Percentiles rank a stretch among this genome's conserved stretches.
Evolutionary conservation across 1,140 invertebrate genomes (phyloP).

Genomic region (Drosophila micromelanica): DNA sequence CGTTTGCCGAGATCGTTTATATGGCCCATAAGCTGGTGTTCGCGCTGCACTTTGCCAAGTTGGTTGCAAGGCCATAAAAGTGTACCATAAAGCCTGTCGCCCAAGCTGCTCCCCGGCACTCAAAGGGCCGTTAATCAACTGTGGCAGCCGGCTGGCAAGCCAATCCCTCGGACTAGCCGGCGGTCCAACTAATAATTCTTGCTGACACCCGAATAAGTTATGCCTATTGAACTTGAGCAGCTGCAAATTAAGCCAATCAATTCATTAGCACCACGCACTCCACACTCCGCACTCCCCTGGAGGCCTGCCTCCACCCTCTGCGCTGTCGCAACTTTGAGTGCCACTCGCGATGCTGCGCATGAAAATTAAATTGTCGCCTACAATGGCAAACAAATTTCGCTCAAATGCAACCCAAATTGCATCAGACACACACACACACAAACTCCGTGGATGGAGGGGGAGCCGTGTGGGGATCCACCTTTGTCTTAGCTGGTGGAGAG

Average conservation of each 20-base stretch:
- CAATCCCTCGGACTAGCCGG: constrained; percentile 17
- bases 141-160: constrained; percentile 38
- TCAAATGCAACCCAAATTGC: constrained; percentile 68
- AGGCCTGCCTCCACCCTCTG: neutral
- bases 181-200: constrained; percentile 70
- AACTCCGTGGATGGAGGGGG: neutral
- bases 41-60: constrained; percentile 62
- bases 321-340: constrained; percentile 12
- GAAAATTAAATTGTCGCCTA: constrained; percentile 56
- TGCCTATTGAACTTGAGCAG: constrained; percentile 61
- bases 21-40: constrained; percentile 69
- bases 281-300: neutral
- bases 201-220: constrained; percentile 74
- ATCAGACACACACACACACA: constrained; percentile 37
- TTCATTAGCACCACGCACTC: constrained; percentile 60
- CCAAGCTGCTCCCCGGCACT: constrained; percentile 21
- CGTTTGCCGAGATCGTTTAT: constrained; percentile 50
- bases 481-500: constrained; percentile 62
- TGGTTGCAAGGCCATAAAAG: constrained; percentile 72
- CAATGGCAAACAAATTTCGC: constrained; percentile 57
- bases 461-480: constrained; percentile 37
- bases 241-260: constrained; percentile 76
- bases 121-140: constrained; percentile 70
- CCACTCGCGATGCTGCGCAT: constrained; percentile 34
- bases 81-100: constrained; percentile 60